Base-by-base conservation (phyloP, 2,888 invertebrate genomes). In the Eupithecia inturbata region DNA sequence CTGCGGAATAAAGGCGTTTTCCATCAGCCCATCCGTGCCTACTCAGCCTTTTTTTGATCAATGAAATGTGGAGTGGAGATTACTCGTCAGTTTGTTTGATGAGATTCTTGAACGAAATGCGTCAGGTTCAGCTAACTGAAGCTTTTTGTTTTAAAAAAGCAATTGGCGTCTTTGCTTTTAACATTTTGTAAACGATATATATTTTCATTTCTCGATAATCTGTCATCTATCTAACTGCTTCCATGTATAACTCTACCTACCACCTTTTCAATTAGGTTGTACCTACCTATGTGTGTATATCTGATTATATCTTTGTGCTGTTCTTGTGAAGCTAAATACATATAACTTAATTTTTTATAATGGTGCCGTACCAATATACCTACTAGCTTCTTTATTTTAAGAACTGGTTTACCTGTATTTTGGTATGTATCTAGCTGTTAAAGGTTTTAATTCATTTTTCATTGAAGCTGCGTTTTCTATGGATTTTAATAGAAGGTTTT, bases 1-100 rank as follows among this genome's bases (percentile, higher is more conserved):
- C 72, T 45, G 53, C 39, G 49, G 68, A 36, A 68, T 71, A 60
- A 71, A 73, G 66, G 72, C 72, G 72, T 75, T 68, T 57, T 68
- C 57, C 60, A 71, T 75, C 70, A 71, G 75, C 39, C 68, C 68
- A 70, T 70, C 67, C 63, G 68, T 72, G 72, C 66, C 36, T 60
- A 64, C 70, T 71, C 72, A 70, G 70, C 70, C 39, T 22, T 67
- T 70, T 70, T 67, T 75, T 63, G 75, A 68, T 75, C 72, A 68
- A 68, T 72, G 70, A 72, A 72, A 72, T 72, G 63, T 64, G 33
- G 33, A 64, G 63, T 69, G 72, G 67, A 72, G 70, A 70, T 72
- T 69, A 71, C 74, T 68, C 67, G 60, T 68, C 71, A 74, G 64
- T 57, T 68, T 66, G 26, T 39, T 39, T 64, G 68, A 74, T 74